These are phyloP conservation scores for Labeo catla DNA, from an alignment of 2,113 vertebrate genomes.

Conservation along the genomic window DNA sequence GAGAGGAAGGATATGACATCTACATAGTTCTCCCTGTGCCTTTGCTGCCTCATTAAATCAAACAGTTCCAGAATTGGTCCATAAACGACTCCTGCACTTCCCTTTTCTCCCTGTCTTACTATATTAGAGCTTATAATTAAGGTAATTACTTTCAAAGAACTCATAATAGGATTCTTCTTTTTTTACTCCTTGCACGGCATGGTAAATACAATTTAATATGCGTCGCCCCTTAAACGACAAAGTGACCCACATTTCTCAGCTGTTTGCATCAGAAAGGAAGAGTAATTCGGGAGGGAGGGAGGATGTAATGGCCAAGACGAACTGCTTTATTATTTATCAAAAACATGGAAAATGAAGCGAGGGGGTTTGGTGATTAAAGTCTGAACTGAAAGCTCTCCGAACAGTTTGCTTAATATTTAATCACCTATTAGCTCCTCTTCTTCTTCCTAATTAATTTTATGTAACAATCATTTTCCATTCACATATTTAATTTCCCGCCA, in stretches of 20 bases:
- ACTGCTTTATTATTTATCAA: slow-evolving; percentile 62
- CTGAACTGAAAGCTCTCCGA: slow-evolving; percentile 55
- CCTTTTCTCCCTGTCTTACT: slow-evolving; percentile 64
- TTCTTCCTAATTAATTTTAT: slow-evolving; percentile 64
- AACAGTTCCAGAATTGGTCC: slow-evolving; percentile 73
- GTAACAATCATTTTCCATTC: slow-evolving; percentile 60
- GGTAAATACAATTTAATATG: slow-evolving; percentile 61
- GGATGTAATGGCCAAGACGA: slow-evolving; percentile 20
- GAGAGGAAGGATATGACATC: slow-evolving; percentile 24
- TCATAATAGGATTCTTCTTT: slow-evolving; percentile 75
- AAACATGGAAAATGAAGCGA: slow-evolving; percentile 59
- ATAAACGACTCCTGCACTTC: slow-evolving; percentile 68
- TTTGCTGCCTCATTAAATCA: slow-evolving; percentile 73
- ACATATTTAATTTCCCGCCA: slow-evolving; percentile 61
- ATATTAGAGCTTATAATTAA: slow-evolving; percentile 84
- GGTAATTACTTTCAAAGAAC: slow-evolving; percentile 83
- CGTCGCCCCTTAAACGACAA: slow-evolving; percentile 61
- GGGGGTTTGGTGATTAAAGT: slow-evolving; percentile 54
- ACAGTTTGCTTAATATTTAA: slow-evolving; percentile 67
- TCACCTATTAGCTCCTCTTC: slow-evolving; percentile 62
- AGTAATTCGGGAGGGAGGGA: background rate
- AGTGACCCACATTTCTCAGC: slow-evolving; percentile 61
- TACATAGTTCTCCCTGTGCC: slow-evolving; percentile 46
- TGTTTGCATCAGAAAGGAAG: slow-evolving; percentile 1
- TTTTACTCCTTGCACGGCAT: slow-evolving; percentile 61